Base-by-base conservation (phyloP, 1,140 invertebrate species). In the Battus philenor region DNA sequence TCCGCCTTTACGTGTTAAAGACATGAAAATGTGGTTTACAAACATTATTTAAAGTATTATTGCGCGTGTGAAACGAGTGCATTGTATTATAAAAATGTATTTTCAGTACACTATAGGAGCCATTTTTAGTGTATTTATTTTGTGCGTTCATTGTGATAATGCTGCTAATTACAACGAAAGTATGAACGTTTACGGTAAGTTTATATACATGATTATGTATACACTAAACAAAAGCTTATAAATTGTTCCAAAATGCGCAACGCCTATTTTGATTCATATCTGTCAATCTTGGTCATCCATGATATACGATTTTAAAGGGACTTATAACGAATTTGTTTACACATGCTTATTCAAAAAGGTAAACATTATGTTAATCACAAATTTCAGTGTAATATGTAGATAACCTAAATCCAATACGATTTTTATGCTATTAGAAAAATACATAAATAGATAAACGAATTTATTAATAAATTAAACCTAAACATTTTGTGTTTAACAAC, bases 91-190 rank as follows among this genome's bases (percentile, higher is more conserved):
- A 64, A 84, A 78, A 69, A 84, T 84, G 80, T 76, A 80, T 80
- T 67, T 77, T 75, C 67, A 60, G 50, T 79, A 67, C 67, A 72
- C 70, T 54, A 54, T 84, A 80, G 80, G 73, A 85, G 80, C 80
- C 80, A 84, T 84, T 84, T 84, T 84, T 80, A 71, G 72, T 75
- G 67, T 82, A 85, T 85, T 82, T 85, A 85, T 85, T 82, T 85
- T 82, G 71, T 76, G 76, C 75, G 78, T 81, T 74, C 71, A 82
- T 82, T 82, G 81, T 85, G 81, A 82, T 79, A 81, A 78, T 79
- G 67, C 62, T 59, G 74, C 50, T 62, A 77, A 61, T 68, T 74
- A 80, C 76, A 82, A 82, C 76, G 80, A 82, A 82, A 72, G 68
- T 51, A 68, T 66, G 60, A 59, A 73, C 68, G 82, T 79, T 73